phyloP scores from a whole-genome alignment of 2,113 vertebrate genomes.

The Centrocercus urophasianus region DNA sequence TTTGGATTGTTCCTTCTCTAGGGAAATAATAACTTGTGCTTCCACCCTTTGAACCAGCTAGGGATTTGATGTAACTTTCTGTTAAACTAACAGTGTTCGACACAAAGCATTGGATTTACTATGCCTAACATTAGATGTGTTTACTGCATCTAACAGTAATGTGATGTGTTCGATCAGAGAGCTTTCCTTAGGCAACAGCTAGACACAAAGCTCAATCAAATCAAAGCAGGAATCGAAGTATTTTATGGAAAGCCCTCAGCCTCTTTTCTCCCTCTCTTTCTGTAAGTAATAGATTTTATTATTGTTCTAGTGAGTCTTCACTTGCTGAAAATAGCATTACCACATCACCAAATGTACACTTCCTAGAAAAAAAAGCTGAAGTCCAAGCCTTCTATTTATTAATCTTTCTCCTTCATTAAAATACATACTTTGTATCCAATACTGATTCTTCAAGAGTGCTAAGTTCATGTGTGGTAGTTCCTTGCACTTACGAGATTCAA shows the following conservation, averaged over 20 bases:
- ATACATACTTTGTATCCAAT: neutral
- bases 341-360: neutral
- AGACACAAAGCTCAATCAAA: slow-evolving; percentile 39
- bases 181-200: slow-evolving; percentile 51
- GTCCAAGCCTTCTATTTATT: neutral
- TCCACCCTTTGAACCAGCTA: slow-evolving; percentile 7
- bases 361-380: neutral
- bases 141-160: neutral
- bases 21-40: slow-evolving; percentile 6
- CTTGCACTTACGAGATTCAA: neutral
- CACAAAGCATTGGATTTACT: neutral
- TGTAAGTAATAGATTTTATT: slow-evolving; percentile 2
- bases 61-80: neutral
- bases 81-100: neutral
- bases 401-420: neutral
- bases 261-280: neutral
- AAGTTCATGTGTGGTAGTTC: neutral
- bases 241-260: slow-evolving; percentile 2
- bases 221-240: slow-evolving; percentile 38
- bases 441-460: neutral
- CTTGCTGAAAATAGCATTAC: neutral
- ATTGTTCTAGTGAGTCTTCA: neutral
- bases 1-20: slow-evolving; percentile 40
- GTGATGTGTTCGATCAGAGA: neutral
- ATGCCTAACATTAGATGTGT: neutral